Conservation (phyloP, 1,140 invertebrate species). For the Zaprionus gabonicus region DNA sequence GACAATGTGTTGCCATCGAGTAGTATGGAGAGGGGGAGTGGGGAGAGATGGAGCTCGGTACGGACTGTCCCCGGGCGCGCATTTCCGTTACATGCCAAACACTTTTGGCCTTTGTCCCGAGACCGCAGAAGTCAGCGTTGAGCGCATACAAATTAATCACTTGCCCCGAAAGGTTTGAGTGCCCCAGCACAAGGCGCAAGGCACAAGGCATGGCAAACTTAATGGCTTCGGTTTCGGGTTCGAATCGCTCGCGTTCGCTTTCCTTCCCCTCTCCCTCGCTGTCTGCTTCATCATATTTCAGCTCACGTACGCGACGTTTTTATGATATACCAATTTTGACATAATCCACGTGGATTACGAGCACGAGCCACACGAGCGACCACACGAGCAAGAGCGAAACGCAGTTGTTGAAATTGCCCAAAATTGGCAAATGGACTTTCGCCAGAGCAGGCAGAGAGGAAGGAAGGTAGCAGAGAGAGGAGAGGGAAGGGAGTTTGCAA, state of each 20-base stretch:
- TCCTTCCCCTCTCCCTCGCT: background rate
- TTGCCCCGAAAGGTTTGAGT: conserved; percentile 67
- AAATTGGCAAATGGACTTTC: conserved; percentile 25
- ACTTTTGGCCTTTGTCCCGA: conserved; percentile 79
- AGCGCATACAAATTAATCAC: conserved; percentile 80
- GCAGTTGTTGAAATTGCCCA: conserved; percentile 51
- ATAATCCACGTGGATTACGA: conserved; percentile 80
- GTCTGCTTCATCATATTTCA: conserved; percentile 46
- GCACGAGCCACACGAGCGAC: conserved; percentile 39
- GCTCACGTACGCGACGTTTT: conserved; percentile 78
- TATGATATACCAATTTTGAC: conserved; percentile 83
- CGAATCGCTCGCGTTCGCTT: conserved; percentile 20
- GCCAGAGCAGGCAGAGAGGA: background rate
- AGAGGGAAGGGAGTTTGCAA: background rate
- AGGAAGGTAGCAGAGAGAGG: background rate
- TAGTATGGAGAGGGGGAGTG: background rate
- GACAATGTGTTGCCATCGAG: conserved; percentile 23
- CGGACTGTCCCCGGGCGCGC: conserved; percentile 67
- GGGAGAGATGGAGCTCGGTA: background rate
- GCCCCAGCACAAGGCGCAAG: background rate
- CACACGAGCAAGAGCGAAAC: conserved; percentile 24
- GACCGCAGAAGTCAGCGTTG: conserved; percentile 76
- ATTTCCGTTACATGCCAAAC: conserved; percentile 82
- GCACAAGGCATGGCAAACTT: conserved; percentile 34
- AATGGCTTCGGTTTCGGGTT: conserved; percentile 54